These are phyloP conservation scores for Chloroceryle amazona DNA, from an alignment of 2,797 vertebrate genomes.

Conservation along the genomic window DNA sequence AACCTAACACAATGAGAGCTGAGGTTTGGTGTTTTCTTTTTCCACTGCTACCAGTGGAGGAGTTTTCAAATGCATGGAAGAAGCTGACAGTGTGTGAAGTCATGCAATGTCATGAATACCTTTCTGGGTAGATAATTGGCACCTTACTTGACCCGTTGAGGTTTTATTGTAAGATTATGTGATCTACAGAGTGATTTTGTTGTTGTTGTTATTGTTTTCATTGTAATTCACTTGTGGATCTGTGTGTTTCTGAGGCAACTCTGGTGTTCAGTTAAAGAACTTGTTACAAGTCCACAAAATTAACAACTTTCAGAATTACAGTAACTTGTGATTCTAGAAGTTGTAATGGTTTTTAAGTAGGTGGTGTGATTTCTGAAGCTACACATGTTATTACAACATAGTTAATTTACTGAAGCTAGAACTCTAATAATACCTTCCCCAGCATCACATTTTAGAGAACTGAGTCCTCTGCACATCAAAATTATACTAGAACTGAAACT, in stretches of 20 bases:
- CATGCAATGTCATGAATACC: neutral
- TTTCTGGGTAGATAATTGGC: neutral
- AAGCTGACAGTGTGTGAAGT: fast-evolving
- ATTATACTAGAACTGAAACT: slow-evolving; percentile 29
- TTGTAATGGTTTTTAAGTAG: neutral
- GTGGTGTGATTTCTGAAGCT: neutral
- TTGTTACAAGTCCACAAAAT: neutral
- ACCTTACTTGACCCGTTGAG: fast-evolving
- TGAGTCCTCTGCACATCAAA: neutral
- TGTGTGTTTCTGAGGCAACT: neutral
- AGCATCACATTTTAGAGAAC: slow-evolving; percentile 31
- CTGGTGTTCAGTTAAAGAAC: neutral
- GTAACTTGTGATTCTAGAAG: neutral
- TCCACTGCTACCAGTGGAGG: neutral
- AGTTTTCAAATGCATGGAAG: neutral
- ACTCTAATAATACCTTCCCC: neutral
- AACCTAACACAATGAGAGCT: fast-evolving
- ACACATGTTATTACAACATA: neutral
- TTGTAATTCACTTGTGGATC: neutral
- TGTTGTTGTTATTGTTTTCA: neutral
- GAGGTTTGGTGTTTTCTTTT: neutral
- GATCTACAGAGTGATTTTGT: neutral
- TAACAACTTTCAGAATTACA: neutral
- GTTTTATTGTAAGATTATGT: neutral
- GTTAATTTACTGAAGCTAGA: neutral